Evolutionary conservation across 2,888 invertebrate species (phyloP), one percentile per base, ranked within the genome.

Genomic region (Ctenicera cuprea): DNA sequence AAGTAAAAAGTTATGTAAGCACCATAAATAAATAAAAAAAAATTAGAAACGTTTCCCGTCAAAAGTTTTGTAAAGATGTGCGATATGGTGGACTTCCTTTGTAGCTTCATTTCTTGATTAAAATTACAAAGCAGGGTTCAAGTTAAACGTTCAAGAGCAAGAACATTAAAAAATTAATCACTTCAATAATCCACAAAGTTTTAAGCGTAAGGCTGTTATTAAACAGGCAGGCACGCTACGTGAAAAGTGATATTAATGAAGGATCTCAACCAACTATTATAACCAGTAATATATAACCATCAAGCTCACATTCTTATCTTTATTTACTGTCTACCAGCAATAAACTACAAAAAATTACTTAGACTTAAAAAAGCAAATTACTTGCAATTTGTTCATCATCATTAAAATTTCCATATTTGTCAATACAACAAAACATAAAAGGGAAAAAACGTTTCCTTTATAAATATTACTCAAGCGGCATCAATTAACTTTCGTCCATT

Each of bases 221-320:
- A 74, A 74, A 74, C 71, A 61, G 71, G 71, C 71, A 74, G 71
- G 74, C 71, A 78, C 74, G 76, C 75, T 72, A 76, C 68, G 74
- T 75, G 77, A 74, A 78, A 78, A 76, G 77, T 78, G 77, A 78
- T 76, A 78, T 78, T 78, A 78, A 78, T 78, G 77, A 73, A 73
- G 69, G 64, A 75, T 74, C 74, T 71, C 71, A 54, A 62, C 70
- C 66, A 54, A 57, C 64, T 66, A 66, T 74, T 74, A 74, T 71
- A 71, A 66, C 61, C 69, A 54, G 67, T 62, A 68, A 74, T 74
- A 66, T 71, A 71, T 74, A 71, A 74, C 66, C 66, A 65, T 74
- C 67, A 74, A 62, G 54, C 37, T 37, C 63, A 30, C 48, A 54
- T 63, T 67, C 61, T 68, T 72, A 62, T 72, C 66, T 66, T 62